Conservation (phyloP, 2,888 invertebrate species). For the Drosophila aldrichi region DNA sequence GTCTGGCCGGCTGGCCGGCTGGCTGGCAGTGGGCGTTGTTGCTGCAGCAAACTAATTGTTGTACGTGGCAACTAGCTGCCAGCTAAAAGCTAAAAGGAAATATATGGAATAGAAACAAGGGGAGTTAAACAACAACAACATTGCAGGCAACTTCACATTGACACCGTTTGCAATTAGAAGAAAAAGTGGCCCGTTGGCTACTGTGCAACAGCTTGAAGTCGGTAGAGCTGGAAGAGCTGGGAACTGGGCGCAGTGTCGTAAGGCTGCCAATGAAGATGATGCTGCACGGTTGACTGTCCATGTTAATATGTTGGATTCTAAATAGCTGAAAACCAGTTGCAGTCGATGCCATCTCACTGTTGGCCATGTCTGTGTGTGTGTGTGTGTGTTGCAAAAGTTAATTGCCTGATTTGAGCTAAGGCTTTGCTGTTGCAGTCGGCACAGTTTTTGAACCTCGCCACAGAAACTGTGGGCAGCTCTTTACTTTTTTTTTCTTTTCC, state of each 20-base stretch:
- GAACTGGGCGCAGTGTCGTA: slow-evolving; percentile 5
- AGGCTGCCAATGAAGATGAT: slow-evolving; percentile 42
- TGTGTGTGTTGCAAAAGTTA: slow-evolving; percentile 52
- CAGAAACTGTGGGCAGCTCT: slow-evolving; percentile 43
- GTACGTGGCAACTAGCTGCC: slow-evolving; percentile 44
- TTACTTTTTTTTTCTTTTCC: slow-evolving; percentile 13
- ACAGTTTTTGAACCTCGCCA: slow-evolving; percentile 30
- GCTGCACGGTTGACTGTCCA: slow-evolving; percentile 29
- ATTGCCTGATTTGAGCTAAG: slow-evolving; percentile 69
- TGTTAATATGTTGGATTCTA: slow-evolving; percentile 59
- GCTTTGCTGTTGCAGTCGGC: slow-evolving; percentile 30
- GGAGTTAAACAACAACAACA: slow-evolving; percentile 16
- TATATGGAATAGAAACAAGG: neutral
- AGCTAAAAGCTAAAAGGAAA: slow-evolving; percentile 4
- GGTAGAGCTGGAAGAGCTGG: neutral
- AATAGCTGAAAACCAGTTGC: slow-evolving; percentile 68
- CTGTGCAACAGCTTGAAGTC: slow-evolving; percentile 40
- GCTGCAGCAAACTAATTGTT: slow-evolving; percentile 69
- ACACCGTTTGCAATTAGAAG: slow-evolving; percentile 79
- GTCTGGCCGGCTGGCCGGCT: slow-evolving; percentile 13
- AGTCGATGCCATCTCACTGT: slow-evolving; percentile 40
- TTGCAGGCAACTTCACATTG: slow-evolving; percentile 54
- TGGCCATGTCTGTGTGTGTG: neutral
- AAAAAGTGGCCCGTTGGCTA: slow-evolving; percentile 73
- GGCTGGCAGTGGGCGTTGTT: slow-evolving; percentile 61